Evolutionary conservation across 2,888 invertebrate species (phyloP), one percentile per base, ranked within the genome.

Genomic region (Sicus ferrugineus): DNA sequence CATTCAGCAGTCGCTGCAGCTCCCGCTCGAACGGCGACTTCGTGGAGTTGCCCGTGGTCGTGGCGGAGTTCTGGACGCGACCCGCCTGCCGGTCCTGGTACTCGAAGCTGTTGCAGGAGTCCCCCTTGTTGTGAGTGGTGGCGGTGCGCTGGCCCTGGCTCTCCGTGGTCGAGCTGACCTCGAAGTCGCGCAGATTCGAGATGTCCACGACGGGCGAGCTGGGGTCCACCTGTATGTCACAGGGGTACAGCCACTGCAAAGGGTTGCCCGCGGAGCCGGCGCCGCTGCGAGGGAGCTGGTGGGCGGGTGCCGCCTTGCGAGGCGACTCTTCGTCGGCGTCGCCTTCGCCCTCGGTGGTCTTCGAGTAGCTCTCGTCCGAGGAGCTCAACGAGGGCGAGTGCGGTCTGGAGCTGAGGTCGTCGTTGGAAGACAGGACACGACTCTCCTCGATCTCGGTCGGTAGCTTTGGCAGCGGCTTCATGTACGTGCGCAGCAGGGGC

Each of bases 331-430:
- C 83, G 26, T 81, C 81, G 38, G 14, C 56, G 31, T 84, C 85
- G 62, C 81, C 89, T 73, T 90, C 89, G 34, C 90, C 93, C 79
- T 92, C 92, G 0, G 93, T 93, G 4, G 93, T 93, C 75, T 93
- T 89, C 52, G 93, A 92, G 80, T 92, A 93, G 83, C 93, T 93
- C 84, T 94, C 94, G 80, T 94, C 93, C 0, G 93, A 94, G 67
- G 93, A 93, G 82, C 92, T 93, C 73, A 93, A 90, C 80, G 92
- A 93, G 0, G 93, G 93, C 7, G 93, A 93, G 77, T 93, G 91
- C 66, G 93, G 93, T 11, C 93, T 86, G 0, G 93, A 93, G 78
- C 93, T 93, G 30, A 93, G 89, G 83, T 94, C 94, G 80, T 94
- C 93, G 1, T 93, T 93, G 2, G 93, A 94, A 6, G 93, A 93